Conservation (phyloP, 2,888 invertebrate genomes). For the Thera obeliscata region DNA sequence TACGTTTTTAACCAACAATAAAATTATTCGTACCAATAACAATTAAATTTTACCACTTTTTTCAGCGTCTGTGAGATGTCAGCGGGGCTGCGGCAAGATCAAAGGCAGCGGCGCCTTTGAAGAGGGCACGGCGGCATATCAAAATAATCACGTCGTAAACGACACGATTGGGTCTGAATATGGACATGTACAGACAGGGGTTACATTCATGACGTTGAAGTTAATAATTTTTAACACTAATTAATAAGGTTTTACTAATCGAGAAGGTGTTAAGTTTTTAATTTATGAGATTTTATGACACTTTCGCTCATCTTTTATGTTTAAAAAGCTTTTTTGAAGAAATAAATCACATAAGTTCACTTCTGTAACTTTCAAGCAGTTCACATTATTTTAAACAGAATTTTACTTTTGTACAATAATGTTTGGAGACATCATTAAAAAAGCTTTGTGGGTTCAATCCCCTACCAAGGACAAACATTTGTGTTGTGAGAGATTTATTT, state of each 20-base stretch:
- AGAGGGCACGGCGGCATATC: conserved; percentile 58
- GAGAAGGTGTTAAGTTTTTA: conserved; percentile 11
- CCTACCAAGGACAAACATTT: too few relatives aligned
- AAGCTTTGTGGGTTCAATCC: too few relatives aligned
- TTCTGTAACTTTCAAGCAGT: not conserved
- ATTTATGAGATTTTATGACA: not conserved
- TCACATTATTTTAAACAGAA: too few relatives aligned
- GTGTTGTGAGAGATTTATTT: too few relatives aligned
- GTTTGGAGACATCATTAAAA: too few relatives aligned
- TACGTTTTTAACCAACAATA: conserved; percentile 38
- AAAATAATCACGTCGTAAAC: conserved; percentile 60
- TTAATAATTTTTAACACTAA: conserved; percentile 16
- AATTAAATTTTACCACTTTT: conserved; percentile 53
- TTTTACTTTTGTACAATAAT: too few relatives aligned
- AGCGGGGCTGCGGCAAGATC: conserved; percentile 61
- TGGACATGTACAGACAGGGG: conserved; percentile 36
- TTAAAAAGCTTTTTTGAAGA: too few relatives aligned
- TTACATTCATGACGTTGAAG: conserved; percentile 26
- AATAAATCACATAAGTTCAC: not conserved
- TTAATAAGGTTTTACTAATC: conserved; percentile 16
- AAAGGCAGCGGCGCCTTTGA: conserved; percentile 69
- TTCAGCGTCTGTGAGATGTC: conserved; percentile 53
- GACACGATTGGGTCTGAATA: conserved; percentile 58
- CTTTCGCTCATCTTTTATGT: not conserved
- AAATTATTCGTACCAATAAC: conserved; percentile 45